A percentile compares a stretch with the other conserved stretches of the same genome.
phyloP scores from a whole-genome alignment of 2,797 vertebrate species.

The Dryobates pubescens region DNA sequence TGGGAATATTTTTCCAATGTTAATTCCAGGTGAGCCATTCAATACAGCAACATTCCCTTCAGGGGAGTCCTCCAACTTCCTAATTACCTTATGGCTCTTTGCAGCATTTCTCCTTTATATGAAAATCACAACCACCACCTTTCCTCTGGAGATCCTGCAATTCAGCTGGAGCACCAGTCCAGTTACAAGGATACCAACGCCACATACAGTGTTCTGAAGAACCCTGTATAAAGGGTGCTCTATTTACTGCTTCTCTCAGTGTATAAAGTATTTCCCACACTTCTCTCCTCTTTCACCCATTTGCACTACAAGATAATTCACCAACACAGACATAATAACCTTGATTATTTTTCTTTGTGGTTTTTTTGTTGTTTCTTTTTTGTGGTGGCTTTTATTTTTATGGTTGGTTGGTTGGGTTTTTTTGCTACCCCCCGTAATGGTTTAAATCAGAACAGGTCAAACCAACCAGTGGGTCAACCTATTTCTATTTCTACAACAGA shows the following conservation, averaged over 20 bases:
- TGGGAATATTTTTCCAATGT: background rate
- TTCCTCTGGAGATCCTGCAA: background rate
- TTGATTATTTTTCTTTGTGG: background rate
- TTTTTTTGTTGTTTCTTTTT: no score
- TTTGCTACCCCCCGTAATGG: no score
- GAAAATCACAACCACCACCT: background rate
- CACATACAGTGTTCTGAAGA: background rate
- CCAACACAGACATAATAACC: accelerated
- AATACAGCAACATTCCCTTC: background rate
- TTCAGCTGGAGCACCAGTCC: background rate
- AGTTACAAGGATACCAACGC: background rate
- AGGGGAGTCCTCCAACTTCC: background rate
- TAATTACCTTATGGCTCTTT: background rate
- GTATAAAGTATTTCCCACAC: background rate
- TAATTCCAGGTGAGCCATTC: background rate
- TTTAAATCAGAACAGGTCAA: no score
- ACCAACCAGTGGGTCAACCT: no score
- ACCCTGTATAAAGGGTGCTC: background rate
- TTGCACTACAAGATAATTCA: background rate
- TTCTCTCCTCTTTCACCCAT: background rate
- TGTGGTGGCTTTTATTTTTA: no score
- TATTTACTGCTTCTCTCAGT: background rate
- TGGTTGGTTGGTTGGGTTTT: no score
- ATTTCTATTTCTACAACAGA: no score
- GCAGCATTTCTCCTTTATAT: background rate